Percentiles rank a stretch among this genome's conserved stretches.
phyloP scores from a whole-genome alignment of 2,797 vertebrate species.

The Potorous gilbertii region DNA sequence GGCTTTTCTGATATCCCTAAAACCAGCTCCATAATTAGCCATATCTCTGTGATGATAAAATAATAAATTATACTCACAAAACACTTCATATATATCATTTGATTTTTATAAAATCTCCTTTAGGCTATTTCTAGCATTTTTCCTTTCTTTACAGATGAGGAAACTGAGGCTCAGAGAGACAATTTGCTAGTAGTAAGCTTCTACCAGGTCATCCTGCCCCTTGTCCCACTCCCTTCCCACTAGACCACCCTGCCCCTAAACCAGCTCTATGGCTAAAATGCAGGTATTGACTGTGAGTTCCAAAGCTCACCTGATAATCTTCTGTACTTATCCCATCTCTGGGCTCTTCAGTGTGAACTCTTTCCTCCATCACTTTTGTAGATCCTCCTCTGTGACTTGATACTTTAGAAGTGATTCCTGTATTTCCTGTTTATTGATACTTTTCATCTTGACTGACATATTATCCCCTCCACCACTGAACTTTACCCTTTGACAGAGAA shows the following conservation, averaged over 20 bases:
- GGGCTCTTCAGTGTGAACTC: neutral
- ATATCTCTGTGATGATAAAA: neutral
- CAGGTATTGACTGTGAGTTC: neutral
- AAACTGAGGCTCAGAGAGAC: neutral
- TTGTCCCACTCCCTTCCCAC: neutral
- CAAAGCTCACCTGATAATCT: neutral
- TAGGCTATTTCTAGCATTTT: neutral
- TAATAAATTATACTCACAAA: neutral
- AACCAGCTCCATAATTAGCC: neutral
- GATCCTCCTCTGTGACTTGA: neutral
- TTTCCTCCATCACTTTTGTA: neutral
- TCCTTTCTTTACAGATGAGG: neutral
- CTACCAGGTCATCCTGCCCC: neutral
- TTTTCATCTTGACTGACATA: neutral
- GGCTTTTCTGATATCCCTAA: neutral
- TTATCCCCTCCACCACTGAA: neutral
- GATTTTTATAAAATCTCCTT: neutral
- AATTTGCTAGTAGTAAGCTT: neutral
- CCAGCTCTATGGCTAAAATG: neutral
- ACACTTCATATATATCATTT: neutral
- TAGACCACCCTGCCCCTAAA: neutral
- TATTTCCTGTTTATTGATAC: neutral
- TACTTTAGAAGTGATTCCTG: neutral
- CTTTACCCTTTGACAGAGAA: neutral
- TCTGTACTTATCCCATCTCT: neutral